These are phyloP conservation scores for Chroicocephalus ridibundus DNA, from an alignment of 2,113 vertebrate species.

Conservation along the genomic window DNA sequence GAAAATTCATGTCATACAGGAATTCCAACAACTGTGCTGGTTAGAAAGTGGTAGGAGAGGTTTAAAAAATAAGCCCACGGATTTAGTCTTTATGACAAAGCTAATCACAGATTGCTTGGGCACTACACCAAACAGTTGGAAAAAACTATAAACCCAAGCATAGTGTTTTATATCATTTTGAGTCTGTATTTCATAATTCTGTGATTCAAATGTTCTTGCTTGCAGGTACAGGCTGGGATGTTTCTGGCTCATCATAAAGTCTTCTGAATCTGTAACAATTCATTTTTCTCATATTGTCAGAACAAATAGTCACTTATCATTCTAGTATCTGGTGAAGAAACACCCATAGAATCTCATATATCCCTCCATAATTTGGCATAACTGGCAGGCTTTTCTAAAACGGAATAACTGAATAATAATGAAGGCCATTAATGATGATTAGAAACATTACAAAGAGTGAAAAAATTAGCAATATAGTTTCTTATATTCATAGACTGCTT, in stretches of 20 bases:
- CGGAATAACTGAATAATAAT: conserved; percentile 56
- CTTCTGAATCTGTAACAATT: neutral
- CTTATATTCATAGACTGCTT: neutral
- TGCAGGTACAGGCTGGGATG: neutral
- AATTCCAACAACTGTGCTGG: neutral
- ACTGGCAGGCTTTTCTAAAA: conserved; percentile 32
- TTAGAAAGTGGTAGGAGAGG: neutral
- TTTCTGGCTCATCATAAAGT: neutral
- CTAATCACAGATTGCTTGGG: conserved; percentile 25
- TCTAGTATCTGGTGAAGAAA: neutral
- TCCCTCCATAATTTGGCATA: neutral
- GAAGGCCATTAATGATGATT: conserved; percentile 27
- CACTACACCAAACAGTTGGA: conserved; percentile 5
- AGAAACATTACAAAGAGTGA: conserved; percentile 26
- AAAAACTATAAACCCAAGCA: neutral
- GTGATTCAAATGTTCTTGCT: neutral
- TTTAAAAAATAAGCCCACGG: neutral
- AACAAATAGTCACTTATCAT: neutral
- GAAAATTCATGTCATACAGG: conserved; percentile 24
- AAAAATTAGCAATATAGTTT: conserved; percentile 27
- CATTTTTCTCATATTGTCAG: neutral
- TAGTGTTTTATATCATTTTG: neutral
- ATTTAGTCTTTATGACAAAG: conserved; percentile 21
- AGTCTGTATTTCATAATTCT: neutral
- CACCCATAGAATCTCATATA: neutral